Evolutionary conservation across 2,888 invertebrate genomes (phyloP).

Genomic region (Mylabris sibirica): DNA sequence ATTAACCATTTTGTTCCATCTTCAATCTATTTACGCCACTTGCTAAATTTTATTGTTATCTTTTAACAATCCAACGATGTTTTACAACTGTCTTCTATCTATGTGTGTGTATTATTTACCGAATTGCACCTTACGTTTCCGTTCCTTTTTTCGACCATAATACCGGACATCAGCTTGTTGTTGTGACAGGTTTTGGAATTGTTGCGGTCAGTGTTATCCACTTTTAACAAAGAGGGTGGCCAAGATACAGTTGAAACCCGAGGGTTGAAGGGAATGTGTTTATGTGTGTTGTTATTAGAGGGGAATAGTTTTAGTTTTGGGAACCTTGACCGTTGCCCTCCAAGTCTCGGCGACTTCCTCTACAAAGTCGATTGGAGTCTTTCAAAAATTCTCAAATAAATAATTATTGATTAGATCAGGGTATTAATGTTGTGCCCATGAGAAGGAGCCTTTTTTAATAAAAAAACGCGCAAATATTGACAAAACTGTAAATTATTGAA

Average conservation of each 20-base stretch:
- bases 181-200: conserved; percentile 52
- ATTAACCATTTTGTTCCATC: not conserved
- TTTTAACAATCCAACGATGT: not conserved
- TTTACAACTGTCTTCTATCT: not conserved
- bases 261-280: conserved; percentile 25
- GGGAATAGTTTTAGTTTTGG: conserved; percentile 29
- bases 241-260: conserved; percentile 22
- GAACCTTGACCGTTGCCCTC: conserved; percentile 53
- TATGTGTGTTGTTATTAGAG: conserved; percentile 34
- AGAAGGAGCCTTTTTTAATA: conserved; percentile 17
- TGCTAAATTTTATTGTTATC: not conserved
- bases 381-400: no score
- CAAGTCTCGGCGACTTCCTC: conserved; percentile 3
- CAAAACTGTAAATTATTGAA: conserved; percentile 54
- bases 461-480: conserved; percentile 53
- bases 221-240: conserved; percentile 28
- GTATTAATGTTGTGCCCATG: no score
- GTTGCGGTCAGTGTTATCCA: conserved; percentile 49
- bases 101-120: conserved; percentile 30
- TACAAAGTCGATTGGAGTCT: not conserved
- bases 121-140: conserved; percentile 52
- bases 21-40: not conserved
- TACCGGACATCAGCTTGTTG: conserved; percentile 46
- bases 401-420: no score
- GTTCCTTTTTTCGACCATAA: conserved; percentile 38